phyloP scores from a whole-genome alignment of 2,113 vertebrate species.

The Sinocyclocheilus grahami region DNA sequence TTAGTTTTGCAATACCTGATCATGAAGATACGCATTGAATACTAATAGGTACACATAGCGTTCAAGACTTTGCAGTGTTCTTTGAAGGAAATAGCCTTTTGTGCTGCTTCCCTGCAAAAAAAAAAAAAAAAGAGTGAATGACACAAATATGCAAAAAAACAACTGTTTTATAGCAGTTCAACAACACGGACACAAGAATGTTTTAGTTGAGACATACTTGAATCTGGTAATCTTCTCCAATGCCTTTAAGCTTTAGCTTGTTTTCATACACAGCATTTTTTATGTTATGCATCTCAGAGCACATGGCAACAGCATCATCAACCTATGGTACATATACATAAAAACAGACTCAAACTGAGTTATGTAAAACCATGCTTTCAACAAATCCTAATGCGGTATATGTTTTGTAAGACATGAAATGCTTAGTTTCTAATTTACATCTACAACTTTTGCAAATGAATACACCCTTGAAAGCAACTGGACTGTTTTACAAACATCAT shows the following conservation, averaged over 20 bases:
- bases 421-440: background rate
- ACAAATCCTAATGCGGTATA: background rate
- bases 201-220: conserved; percentile 70
- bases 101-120: conserved; percentile 74
- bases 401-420: background rate
- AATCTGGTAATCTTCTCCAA: conserved; percentile 71
- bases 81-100: conserved; percentile 77
- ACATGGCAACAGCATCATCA: conserved; percentile 76
- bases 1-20: conserved; percentile 75
- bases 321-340: conserved; percentile 69
- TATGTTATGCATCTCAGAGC: conserved; percentile 84
- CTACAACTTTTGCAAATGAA: background rate
- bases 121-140: background rate
- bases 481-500: conserved; percentile 1
- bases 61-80: conserved; percentile 78
- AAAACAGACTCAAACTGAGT: background rate
- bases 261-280: conserved; percentile 78
- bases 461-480: background rate
- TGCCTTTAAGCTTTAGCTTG: conserved; percentile 78
- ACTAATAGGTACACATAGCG: conserved; percentile 83
- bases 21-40: conserved; percentile 87
- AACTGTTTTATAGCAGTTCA: background rate
- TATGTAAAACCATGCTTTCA: background rate
- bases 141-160: background rate
- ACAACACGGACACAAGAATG: background rate